These are phyloP conservation scores for Erebia epiphron DNA, from an alignment of 2,888 invertebrate genomes.

Conservation along the genomic window DNA sequence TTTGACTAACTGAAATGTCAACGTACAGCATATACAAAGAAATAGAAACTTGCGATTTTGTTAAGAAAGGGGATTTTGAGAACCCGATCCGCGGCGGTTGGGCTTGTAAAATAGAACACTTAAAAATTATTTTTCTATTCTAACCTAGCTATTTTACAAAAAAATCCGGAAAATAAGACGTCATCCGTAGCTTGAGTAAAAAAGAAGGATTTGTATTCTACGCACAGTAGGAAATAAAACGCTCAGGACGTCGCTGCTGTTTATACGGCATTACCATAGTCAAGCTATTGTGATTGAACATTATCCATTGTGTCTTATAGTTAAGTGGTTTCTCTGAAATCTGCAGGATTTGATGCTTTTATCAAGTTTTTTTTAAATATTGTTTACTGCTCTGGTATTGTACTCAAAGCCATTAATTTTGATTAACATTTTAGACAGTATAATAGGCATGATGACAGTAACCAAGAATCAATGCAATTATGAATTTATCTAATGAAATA, in stretches of 20 bases:
- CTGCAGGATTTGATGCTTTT: background rate
- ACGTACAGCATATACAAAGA: no score
- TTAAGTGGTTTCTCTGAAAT: conserved; percentile 29
- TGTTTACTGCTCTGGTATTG: background rate
- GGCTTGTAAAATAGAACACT: no score
- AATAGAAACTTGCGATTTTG: no score
- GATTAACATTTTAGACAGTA: no score
- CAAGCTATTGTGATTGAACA: conserved; percentile 47
- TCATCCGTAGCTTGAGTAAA: background rate
- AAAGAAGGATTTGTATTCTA: conserved; percentile 49
- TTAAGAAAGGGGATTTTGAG: no score
- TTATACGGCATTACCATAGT: conserved; percentile 58
- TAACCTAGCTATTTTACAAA: background rate
- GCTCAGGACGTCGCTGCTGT: conserved; percentile 59
- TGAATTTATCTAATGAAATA: no score
- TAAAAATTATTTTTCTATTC: background rate
- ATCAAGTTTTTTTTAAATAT: background rate
- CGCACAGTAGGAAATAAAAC: conserved; percentile 56
- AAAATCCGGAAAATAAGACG: conserved; percentile 8
- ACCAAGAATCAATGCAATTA: no score
- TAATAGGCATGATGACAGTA: no score
- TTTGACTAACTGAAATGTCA: no score
- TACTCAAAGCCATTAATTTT: no score
- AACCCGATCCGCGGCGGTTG: no score
- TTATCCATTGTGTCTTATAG: conserved; percentile 43